Conservation (phyloP, 2,113 vertebrate species). For the Erythrolamprus reginae region DNA sequence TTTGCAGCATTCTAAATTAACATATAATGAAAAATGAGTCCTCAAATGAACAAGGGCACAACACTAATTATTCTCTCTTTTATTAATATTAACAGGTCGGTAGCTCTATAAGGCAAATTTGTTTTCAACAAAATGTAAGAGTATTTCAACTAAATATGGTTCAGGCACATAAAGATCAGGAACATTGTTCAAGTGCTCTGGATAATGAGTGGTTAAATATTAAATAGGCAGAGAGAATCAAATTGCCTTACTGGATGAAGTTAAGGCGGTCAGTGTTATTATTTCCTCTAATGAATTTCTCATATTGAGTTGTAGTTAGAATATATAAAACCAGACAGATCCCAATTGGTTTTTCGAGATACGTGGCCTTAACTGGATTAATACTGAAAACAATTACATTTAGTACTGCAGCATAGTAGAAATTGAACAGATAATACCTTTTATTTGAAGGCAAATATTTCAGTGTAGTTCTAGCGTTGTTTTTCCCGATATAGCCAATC, state of each 20-base stretch:
- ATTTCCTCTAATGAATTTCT: not conserved
- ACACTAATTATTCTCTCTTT: accelerated
- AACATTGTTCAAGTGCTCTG: not conserved
- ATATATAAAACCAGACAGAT: not conserved
- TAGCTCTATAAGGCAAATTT: no score
- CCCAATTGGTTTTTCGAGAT: not conserved
- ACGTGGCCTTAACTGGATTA: not conserved
- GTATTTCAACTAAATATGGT: not conserved
- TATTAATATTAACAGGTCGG: not conserved
- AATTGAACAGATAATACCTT: not conserved
- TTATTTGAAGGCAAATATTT: not conserved
- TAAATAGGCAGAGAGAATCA: not conserved
- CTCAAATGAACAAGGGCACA: not conserved
- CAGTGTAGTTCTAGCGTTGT: not conserved
- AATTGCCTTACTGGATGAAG: not conserved
- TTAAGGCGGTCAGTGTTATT: not conserved
- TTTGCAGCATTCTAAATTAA: not conserved
- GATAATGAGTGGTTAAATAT: not conserved
- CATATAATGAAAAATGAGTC: not conserved
- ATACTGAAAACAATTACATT: not conserved
- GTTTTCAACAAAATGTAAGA: not conserved
- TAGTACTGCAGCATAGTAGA: not conserved
- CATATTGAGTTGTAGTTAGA: not conserved
- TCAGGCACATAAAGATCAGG: not conserved
- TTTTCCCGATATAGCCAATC: not conserved